Conservation (phyloP, 2,113 vertebrate genomes). For the Hemiprocne comata region DNA sequence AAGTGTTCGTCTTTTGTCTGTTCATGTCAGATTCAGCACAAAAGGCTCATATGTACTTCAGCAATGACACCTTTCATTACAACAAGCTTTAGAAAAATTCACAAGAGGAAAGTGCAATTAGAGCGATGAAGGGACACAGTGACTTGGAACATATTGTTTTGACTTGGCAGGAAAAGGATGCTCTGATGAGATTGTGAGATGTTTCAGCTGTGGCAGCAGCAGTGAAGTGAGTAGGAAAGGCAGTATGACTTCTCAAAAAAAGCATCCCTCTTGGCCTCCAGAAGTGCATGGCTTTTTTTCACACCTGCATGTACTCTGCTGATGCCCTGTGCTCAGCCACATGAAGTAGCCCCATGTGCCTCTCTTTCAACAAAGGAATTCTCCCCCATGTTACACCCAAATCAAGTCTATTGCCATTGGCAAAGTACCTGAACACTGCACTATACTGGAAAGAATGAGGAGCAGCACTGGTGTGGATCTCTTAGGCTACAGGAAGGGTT, state of each 20-base stretch:
- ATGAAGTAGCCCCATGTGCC: fast-evolving
- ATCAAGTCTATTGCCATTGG: not conserved
- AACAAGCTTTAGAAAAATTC: not conserved
- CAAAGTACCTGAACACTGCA: not conserved
- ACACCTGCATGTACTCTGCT: not conserved
- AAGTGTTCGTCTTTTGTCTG: not conserved
- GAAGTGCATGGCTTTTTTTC: not conserved
- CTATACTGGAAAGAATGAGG: not conserved
- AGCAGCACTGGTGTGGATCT: not conserved
- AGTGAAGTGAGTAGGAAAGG: not conserved
- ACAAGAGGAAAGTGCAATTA: not conserved
- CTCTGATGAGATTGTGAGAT: not conserved
- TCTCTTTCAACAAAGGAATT: not conserved
- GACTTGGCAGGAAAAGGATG: not conserved
- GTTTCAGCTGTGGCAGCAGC: not conserved
- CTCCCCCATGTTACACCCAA: not conserved
- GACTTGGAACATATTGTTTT: not conserved
- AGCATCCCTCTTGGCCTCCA: not conserved
- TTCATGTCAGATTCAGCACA: not conserved
- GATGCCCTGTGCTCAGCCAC: not conserved
- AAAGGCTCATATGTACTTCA: not conserved
- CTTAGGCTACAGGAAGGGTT: not conserved
- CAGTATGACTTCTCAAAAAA: not conserved
- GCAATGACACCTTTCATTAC: not conserved
- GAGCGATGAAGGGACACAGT: not conserved